Evolutionary conservation across 92 coral and sea anemone genomes (phyloP).

Genomic region (Bergia sp.): DNA sequence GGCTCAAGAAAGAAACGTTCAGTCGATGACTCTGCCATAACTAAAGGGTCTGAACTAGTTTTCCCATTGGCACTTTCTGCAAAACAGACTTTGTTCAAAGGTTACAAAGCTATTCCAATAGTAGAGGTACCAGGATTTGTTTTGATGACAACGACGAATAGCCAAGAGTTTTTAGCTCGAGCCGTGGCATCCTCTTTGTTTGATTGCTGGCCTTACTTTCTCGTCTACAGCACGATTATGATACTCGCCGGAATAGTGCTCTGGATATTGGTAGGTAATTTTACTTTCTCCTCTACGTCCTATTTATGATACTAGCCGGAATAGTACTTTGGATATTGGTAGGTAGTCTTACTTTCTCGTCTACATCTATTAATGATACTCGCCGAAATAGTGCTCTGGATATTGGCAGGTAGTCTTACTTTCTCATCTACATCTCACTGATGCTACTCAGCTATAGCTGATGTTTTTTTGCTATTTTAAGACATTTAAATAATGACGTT

Average conservation of each 20-base stretch:
- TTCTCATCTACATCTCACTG: too few relatives aligned
- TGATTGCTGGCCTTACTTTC: slow-evolving; percentile 11
- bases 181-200: slow-evolving; percentile 10
- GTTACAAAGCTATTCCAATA: not conserved
- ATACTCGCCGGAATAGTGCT: not conserved
- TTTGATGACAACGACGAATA: not conserved
- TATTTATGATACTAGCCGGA: not conserved
- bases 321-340: not conserved
- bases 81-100: not conserved
- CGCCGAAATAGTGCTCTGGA: too few relatives aligned
- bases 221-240: not conserved
- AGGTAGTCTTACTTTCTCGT: not conserved
- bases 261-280: slow-evolving; percentile 22
- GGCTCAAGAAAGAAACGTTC: not conserved
- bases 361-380: too few relatives aligned
- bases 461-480: too few relatives aligned
- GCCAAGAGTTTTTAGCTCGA: not conserved
- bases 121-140: slow-evolving; percentile 21
- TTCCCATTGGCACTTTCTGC: not conserved
- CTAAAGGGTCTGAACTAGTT: not conserved
- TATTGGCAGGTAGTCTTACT: too few relatives aligned
- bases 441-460: too few relatives aligned
- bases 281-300: not conserved
- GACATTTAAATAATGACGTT: too few relatives aligned
- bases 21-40: too few relatives aligned